Percentiles rank a stretch among this genome's conserved stretches.
These are phyloP conservation scores for Dipodomys spectabilis DNA, from an alignment of 2,113 vertebrate genomes.

Conservation along the genomic window DNA sequence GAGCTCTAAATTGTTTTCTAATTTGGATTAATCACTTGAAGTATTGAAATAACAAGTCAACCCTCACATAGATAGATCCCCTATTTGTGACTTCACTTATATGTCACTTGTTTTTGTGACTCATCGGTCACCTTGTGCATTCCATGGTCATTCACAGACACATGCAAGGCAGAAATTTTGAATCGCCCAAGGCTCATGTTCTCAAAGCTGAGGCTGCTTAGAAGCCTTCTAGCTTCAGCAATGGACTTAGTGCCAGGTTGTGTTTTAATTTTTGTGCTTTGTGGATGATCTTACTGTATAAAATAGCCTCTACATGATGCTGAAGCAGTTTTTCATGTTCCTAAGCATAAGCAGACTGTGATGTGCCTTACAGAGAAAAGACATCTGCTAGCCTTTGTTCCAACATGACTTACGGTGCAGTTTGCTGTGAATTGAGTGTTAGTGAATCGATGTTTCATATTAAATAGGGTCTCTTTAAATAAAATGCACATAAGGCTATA, in stretches of 20 bases:
- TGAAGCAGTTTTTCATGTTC: not conserved
- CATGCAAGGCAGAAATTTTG: not conserved
- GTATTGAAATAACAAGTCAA: not conserved
- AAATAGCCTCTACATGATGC: not conserved
- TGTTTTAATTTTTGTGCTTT: not conserved
- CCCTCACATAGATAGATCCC: not conserved
- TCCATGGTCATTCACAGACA: not conserved
- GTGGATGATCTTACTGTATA: not conserved
- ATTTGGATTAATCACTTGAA: not conserved
- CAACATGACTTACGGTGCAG: not conserved
- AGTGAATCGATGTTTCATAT: not conserved
- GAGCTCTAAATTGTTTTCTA: not conserved
- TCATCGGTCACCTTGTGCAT: not conserved
- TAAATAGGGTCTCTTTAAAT: conserved; percentile 25
- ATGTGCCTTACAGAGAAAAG: not conserved
- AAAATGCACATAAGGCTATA: not conserved
- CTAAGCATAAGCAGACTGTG: not conserved
- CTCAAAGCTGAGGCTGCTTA: too few relatives aligned
- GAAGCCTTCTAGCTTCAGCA: not conserved
- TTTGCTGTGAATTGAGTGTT: not conserved
- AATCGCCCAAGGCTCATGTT: too few relatives aligned
- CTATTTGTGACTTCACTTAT: not conserved
- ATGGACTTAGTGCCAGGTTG: not conserved
- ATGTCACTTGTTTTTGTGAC: not conserved
- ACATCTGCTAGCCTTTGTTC: not conserved